Percentiles rank a stretch among this genome's conserved stretches.
Evolutionary conservation across 2,888 invertebrate genomes (phyloP).

Genomic region (Mythimna albipuncta): DNA sequence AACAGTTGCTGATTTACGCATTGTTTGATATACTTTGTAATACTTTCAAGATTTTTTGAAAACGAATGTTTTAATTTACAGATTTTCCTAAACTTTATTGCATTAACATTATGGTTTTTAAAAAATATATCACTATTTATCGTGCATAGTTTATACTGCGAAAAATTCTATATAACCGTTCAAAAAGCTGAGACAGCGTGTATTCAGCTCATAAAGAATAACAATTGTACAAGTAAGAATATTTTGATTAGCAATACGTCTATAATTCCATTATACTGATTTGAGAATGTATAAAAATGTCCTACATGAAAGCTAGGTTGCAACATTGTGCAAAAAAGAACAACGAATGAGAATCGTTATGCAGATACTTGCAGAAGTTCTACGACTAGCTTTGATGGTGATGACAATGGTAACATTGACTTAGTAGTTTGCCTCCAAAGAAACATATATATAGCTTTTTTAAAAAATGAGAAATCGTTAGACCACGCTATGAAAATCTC

Average conservation of each 20-base stretch:
- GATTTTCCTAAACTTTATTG: not conserved
- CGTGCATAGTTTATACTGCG: conserved; percentile 14
- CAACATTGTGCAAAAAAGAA: too few relatives aligned
- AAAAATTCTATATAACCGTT: conserved; percentile 22
- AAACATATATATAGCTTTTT: too few relatives aligned
- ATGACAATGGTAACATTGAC: not conserved
- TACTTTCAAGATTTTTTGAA: not conserved
- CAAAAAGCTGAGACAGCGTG: conserved; percentile 9
- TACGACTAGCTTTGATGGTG: not conserved
- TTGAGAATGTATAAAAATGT: not conserved
- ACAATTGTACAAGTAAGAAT: conserved; percentile 5
- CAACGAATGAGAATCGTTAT: not conserved
- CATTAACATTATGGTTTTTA: not conserved
- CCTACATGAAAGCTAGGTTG: not conserved
- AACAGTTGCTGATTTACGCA: not conserved
- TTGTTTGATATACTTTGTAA: not conserved
- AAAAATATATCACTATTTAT: conserved; percentile 17
- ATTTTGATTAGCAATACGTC: not conserved
- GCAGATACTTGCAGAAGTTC: not conserved
- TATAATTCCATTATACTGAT: not conserved
- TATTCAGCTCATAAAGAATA: conserved; percentile 18
- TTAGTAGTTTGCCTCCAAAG: too few relatives aligned
- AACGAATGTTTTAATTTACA: not conserved
- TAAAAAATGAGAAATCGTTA: too few relatives aligned
- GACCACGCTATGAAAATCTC: too few relatives aligned